A percentile compares a stretch with the other conserved stretches of the same genome.
These are phyloP conservation scores for Druon quercuslanigerum DNA, from an alignment of 1,140 invertebrate species.

Conservation along the genomic window DNA sequence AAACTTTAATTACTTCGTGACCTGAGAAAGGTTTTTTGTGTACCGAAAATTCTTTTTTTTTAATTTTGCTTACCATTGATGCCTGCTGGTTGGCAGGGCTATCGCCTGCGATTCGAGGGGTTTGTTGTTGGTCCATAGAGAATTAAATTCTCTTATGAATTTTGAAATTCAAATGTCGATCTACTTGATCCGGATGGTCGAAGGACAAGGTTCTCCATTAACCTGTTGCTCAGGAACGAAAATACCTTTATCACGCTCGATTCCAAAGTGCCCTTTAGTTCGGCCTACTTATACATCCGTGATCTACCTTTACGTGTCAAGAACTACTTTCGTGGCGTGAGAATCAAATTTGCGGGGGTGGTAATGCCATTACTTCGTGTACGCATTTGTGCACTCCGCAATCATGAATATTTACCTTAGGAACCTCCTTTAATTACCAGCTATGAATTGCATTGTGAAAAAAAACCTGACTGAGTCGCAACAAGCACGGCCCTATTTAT, in stretches of 20 bases:
- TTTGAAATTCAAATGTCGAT: constrained; percentile 43
- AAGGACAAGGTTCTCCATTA: constrained; percentile 59
- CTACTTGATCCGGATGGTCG: constrained; percentile 50
- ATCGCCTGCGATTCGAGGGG: constrained; percentile 49
- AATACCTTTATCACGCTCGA: constrained; percentile 51
- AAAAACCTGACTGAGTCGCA: too few relatives aligned
- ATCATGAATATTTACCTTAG: not conserved
- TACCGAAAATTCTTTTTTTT: constrained; percentile 4
- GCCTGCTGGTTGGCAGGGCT: constrained; percentile 52
- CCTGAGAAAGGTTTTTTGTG: constrained; percentile 36
- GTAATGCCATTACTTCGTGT: not conserved
- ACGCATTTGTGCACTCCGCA: constrained; percentile 18
- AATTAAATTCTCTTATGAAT: constrained; percentile 37
- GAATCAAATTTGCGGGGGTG: not conserved
- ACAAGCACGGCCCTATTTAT: too few relatives aligned
- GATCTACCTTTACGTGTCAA: constrained; percentile 53
- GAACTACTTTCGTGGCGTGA: constrained; percentile 49
- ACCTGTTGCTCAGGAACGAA: constrained; percentile 67
- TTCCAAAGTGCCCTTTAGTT: constrained; percentile 48
- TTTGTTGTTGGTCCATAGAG: constrained; percentile 66
- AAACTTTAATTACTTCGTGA: not conserved
- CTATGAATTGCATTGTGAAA: not conserved
- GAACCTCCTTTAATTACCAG: not conserved
- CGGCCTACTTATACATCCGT: constrained; percentile 50
- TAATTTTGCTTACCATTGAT: constrained; percentile 63